Evolutionary conservation across 2,888 invertebrate species (phyloP).

Genomic region (Tenthredo distinguenda): DNA sequence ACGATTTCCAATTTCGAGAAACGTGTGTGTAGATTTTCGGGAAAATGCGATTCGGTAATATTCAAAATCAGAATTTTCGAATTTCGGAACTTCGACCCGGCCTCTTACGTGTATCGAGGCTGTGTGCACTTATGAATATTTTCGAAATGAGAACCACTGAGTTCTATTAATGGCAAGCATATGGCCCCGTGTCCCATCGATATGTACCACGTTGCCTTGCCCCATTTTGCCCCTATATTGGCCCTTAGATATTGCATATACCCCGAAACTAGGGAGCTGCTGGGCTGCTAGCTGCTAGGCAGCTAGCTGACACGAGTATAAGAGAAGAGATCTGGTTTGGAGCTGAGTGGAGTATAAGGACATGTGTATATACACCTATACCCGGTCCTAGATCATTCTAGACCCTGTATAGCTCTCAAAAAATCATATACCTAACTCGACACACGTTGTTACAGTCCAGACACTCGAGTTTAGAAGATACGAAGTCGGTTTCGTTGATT

Average conservation of each 20-base stretch:
- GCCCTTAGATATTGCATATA: conserved; percentile 43
- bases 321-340: background rate
- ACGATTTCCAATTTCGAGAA: too few species aligned
- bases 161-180: conserved; percentile 47
- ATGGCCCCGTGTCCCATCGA: conserved; percentile 48
- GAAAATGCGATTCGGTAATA: too few species aligned
- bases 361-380: background rate
- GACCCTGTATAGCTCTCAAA: too few species aligned
- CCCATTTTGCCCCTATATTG: conserved; percentile 40
- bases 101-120: too few species aligned
- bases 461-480: background rate
- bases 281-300: background rate
- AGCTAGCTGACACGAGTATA: background rate
- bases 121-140: too few species aligned
- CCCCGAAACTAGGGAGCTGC: background rate
- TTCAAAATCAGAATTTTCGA: too few species aligned
- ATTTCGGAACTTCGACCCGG: too few species aligned
- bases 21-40: too few species aligned
- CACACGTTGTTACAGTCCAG: background rate
- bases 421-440: background rate
- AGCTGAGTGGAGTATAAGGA: background rate
- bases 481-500: too few species aligned
- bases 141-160: conserved; percentile 36
- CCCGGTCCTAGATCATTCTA: background rate
- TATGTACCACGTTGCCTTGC: conserved; percentile 43